Percentiles rank a stretch among this genome's conserved stretches.
phyloP scores from a whole-genome alignment of 2,888 invertebrate genomes.

The Catonia carolina region DNA sequence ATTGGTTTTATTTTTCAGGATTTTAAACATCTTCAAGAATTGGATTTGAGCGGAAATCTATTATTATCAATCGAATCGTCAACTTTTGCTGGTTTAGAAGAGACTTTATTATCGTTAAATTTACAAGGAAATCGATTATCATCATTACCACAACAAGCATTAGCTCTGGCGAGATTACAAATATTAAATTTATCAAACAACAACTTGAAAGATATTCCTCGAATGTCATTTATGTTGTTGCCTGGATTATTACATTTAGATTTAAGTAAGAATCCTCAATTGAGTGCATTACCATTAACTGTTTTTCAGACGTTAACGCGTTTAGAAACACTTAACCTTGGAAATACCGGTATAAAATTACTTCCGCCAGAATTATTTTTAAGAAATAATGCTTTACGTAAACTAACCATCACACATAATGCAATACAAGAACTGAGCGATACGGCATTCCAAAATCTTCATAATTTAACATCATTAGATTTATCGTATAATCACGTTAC shows the following conservation, averaged over 20 bases:
- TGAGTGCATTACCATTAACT: slow-evolving; percentile 53
- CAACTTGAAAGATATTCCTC: slow-evolving; percentile 62
- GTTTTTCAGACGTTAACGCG: slow-evolving; percentile 65
- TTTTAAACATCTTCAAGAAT: slow-evolving; percentile 61
- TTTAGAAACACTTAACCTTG: slow-evolving; percentile 64
- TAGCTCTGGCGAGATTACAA: slow-evolving; percentile 57
- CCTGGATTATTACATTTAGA: slow-evolving; percentile 64
- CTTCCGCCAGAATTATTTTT: slow-evolving; percentile 65
- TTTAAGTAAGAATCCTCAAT: slow-evolving; percentile 65
- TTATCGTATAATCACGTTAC: slow-evolving; percentile 72
- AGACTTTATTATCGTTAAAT: slow-evolving; percentile 61
- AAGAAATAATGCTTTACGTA: slow-evolving; percentile 57
- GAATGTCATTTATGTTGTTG: slow-evolving; percentile 59
- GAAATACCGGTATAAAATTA: slow-evolving; percentile 64
- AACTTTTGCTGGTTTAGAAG: slow-evolving; percentile 69
- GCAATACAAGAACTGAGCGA: slow-evolving; percentile 68
- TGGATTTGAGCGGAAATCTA: slow-evolving; percentile 76
- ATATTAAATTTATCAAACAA: slow-evolving; percentile 74
- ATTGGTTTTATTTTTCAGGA: slow-evolving; percentile 42
- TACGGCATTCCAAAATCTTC: slow-evolving; percentile 67
- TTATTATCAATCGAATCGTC: slow-evolving; percentile 62
- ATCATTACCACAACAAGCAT: slow-evolving; percentile 56
- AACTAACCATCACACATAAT: slow-evolving; percentile 65
- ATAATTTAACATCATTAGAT: slow-evolving; percentile 59
- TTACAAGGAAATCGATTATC: slow-evolving; percentile 68